phyloP scores from a whole-genome alignment of 1,140 invertebrate genomes.

The Drosophila ohnishii region DNA sequence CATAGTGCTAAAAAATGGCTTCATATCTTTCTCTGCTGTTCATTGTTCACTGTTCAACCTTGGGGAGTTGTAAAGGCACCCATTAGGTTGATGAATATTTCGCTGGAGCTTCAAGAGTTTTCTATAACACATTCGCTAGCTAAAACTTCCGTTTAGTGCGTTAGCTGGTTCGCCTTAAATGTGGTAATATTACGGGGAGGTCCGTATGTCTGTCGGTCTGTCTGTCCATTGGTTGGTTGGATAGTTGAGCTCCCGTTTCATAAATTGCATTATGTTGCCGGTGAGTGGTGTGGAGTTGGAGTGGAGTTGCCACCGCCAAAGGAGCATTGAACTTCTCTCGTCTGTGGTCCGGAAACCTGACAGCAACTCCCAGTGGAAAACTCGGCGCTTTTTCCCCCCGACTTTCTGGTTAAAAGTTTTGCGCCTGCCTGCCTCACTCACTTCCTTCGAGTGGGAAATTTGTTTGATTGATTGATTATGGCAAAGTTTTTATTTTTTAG shows the following conservation, averaged over 20 bases:
- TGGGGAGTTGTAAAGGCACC: not conserved
- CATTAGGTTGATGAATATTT: slow-evolving; percentile 16
- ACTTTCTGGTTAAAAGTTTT: slow-evolving; percentile 30
- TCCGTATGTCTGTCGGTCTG: not conserved
- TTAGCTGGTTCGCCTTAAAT: slow-evolving; percentile 39
- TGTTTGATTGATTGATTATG: slow-evolving; percentile 34
- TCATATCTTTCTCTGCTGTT: not conserved
- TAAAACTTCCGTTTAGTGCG: slow-evolving; percentile 66
- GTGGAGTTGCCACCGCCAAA: slow-evolving; percentile 30
- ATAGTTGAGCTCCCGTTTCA: slow-evolving; percentile 54
- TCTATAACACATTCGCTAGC: not conserved
- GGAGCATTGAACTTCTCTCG: slow-evolving; percentile 64
- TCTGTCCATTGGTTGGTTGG: slow-evolving; percentile 2
- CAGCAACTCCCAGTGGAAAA: slow-evolving; percentile 28
- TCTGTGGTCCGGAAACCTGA: slow-evolving; percentile 60
- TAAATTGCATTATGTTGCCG: slow-evolving; percentile 68
- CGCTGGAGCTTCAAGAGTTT: not conserved
- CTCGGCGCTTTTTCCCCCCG: no score
- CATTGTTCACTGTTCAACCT: not conserved
- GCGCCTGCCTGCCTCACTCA: slow-evolving; percentile 10
- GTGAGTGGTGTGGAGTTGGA: slow-evolving; percentile 15
- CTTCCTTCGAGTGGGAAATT: slow-evolving; percentile 27
- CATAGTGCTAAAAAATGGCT: not conserved
- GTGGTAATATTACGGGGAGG: slow-evolving; percentile 11
- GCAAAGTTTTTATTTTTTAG: slow-evolving; percentile 24